These are phyloP conservation scores for Pantelozetes paolii DNA, from an alignment of 2,888 invertebrate genomes.

Conservation along the genomic window DNA sequence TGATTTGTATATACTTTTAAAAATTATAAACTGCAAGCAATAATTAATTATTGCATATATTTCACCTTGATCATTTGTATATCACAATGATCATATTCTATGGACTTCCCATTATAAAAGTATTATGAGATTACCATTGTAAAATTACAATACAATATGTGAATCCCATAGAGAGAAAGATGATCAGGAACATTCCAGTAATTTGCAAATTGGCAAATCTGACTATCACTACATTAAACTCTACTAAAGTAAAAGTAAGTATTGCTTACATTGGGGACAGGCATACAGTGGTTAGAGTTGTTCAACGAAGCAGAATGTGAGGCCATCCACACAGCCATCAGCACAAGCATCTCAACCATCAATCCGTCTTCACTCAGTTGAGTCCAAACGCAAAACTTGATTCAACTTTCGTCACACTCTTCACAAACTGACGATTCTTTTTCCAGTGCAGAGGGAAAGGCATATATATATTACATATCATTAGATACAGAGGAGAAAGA, in stretches of 20 bases:
- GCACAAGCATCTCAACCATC: conserved; percentile 11
- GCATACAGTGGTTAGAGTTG: conserved; percentile 11
- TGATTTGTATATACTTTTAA: too few species aligned
- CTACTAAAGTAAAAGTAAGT: background rate
- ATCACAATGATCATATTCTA: too few species aligned
- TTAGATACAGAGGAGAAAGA: conserved; percentile 4
- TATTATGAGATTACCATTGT: too few species aligned
- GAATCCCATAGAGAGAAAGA: too few species aligned
- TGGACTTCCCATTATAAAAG: too few species aligned
- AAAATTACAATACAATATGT: too few species aligned
- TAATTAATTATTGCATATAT: too few species aligned
- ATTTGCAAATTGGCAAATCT: too few species aligned
- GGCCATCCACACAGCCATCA: conserved; percentile 21
- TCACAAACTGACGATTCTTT: background rate
- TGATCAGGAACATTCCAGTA: too few species aligned
- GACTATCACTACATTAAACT: background rate
- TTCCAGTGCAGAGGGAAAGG: background rate
- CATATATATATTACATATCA: conserved; percentile 27
- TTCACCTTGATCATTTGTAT: too few species aligned
- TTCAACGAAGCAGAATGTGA: conserved; percentile 28
- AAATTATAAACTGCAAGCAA: too few species aligned
- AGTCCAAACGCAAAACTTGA: conserved; percentile 29
- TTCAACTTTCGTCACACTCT: conserved; percentile 30
- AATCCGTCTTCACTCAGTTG: conserved; percentile 23
- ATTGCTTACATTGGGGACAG: background rate